Evolutionary conservation across 2,113 vertebrate species (phyloP), one percentile per base, ranked within the genome.

Genomic region (Triplophysa rosa): DNA sequence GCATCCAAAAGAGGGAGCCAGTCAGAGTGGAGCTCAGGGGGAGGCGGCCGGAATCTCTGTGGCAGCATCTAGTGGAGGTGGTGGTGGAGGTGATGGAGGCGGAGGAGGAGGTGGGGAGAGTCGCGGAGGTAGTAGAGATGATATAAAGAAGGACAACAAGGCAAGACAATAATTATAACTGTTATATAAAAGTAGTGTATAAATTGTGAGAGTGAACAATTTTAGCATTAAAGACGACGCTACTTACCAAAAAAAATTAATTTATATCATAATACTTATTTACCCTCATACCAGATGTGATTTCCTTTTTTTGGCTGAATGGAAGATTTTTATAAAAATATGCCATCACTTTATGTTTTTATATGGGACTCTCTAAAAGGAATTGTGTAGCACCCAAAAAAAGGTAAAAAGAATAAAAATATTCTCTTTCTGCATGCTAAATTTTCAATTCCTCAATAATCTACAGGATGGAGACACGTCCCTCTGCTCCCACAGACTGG

Each of bases 131-230:
- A 91, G 94, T 77, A 93, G 88, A 74, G 95, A 96, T 0, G 95
- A 95, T 75, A 93, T 96, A 84, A 97, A 98, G 89, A 96, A 96
- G 86, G 95, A 93, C n/a, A 95, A 89, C 84, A 93, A 92, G 90
- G 92, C 91, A 75, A 7, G 49, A 19, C 9, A 8, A 16, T 33
- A 40, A 62, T 11, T 56, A 45, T 13, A 4, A 10, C 6, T 26
- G 56, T 45, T 74, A 24, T 64, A 4, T 33, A 63, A 63, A 24
- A 19, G 23, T 8, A 11, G 24, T 52, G 23, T 52, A 52, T n/a
- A 19, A 9, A 52, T 52, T 7, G 29, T 14, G 1, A 14, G 49
- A 29, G 10, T 54, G 33, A 6, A 37, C 5, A 33, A n/a, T 54
- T 70, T 19, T 40, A 26, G 49, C 16, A 14, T 52, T 17, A 52